phyloP scores from a whole-genome alignment of 2,113 vertebrate species.

The Brachirus orientalis region DNA sequence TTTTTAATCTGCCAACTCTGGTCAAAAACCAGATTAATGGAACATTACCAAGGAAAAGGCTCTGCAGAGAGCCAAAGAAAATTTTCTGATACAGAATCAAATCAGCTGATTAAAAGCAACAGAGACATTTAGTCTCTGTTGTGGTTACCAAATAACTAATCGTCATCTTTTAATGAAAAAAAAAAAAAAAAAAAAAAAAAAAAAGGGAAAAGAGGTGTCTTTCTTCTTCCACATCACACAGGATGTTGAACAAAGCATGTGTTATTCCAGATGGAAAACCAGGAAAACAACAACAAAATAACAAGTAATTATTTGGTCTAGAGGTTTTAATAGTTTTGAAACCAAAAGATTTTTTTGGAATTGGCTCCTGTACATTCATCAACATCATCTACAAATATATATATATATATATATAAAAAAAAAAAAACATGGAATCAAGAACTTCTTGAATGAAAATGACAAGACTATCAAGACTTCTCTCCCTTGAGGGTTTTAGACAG shows the following conservation, averaged over 20 bases:
- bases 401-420: no score
- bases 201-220: not conserved
- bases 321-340: slow-evolving; percentile 53
- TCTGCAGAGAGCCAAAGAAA: slow-evolving; percentile 13
- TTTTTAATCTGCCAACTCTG: not conserved
- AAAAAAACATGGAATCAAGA: not conserved
- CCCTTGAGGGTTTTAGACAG: not conserved
- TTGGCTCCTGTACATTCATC: slow-evolving; percentile 28
- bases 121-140: slow-evolving; percentile 5
- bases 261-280: not conserved
- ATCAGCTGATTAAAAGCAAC: slow-evolving; percentile 2
- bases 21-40: slow-evolving; percentile 10
- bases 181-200: slow-evolving; percentile 3
- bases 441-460: not conserved
- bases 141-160: slow-evolving; percentile 4
- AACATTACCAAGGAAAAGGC: not conserved
- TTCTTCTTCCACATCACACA: not conserved
- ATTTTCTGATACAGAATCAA: not conserved
- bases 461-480: not conserved
- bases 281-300: not conserved
- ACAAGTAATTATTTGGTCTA: not conserved
- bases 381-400: slow-evolving; percentile 1
- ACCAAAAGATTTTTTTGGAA: slow-evolving; percentile 42
- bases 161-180: slow-evolving; percentile 10
- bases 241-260: no score